phyloP scores from a whole-genome alignment of 2,888 invertebrate species.

The Parochlus steinenii region DNA sequence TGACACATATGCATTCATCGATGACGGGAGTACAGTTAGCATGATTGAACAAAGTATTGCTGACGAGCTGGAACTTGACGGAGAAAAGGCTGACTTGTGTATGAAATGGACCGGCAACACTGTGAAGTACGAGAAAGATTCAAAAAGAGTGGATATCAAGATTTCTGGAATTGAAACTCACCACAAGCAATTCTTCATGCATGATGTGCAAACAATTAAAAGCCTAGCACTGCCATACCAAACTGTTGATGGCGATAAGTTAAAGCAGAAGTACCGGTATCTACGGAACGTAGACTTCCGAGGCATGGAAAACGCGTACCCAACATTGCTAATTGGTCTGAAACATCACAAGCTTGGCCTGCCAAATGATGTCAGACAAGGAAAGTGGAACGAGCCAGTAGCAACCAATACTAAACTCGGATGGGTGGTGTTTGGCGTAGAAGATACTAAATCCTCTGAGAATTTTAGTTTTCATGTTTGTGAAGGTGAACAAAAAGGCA shows the following conservation, averaged over 20 bases:
- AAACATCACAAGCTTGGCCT: neutral
- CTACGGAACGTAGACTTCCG: neutral
- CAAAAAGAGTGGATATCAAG: no score
- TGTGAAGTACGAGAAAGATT: no score
- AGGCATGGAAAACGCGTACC: neutral
- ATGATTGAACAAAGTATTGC: no score
- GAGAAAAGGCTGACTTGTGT: no score
- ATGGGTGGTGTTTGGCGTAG: neutral
- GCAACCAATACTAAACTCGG: slow-evolving; percentile 7
- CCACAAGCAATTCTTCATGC: no score
- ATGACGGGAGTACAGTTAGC: no score
- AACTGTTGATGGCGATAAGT: neutral
- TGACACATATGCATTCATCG: no score
- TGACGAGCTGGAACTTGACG: no score
- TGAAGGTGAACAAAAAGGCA: no score
- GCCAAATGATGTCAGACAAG: neutral
- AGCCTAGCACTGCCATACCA: neutral
- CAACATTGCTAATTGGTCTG: neutral
- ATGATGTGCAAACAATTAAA: no score
- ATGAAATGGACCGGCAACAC: no score
- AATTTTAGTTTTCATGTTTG: neutral
- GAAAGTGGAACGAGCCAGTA: neutral
- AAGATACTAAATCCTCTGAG: neutral
- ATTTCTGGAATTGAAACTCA: no score
- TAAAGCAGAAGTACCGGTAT: neutral